Evolutionary conservation across 2,797 vertebrate genomes (phyloP), one percentile per base, ranked within the genome.

Genomic region (Botia kubotai): DNA sequence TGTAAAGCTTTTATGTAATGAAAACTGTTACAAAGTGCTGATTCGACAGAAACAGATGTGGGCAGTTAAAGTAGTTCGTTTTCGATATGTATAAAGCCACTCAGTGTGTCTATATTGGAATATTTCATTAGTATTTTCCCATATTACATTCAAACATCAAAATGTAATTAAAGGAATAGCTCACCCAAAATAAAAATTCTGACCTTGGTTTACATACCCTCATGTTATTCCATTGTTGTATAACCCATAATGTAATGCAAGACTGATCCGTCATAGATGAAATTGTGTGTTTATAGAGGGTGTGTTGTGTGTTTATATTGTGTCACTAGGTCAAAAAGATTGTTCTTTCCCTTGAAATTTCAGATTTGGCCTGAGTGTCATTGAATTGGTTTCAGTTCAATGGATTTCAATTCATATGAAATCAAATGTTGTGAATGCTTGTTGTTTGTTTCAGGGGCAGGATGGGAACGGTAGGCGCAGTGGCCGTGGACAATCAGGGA

Each of bases 391-490:
- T 29, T 29, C 29, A 29, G 4, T 29, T 29, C 29, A 29, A 29
- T 29, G 2, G 2, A 29, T 29, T 29, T 29, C 29, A 29, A 29
- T 4, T 29, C 4, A n/a, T 4, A 4, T 29, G 2, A 29, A 29
- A 29, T 29, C n/a, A n/a, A n/a, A 29, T 29, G 29, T 63, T 77
- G 16, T 83, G 12, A 68, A 57, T 65, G 52, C 23, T 58, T 70
- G 14, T 72, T 83, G 50, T 68, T 16, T 83, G 0, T 89, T 75
- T 46, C 3, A 95, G 94, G 89, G 92, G 91, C 23, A 94, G 92
- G 80, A 94, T 94, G 89, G 95, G 95, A 87, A 97, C 95, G 8
- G 94, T 97, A 0, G 96, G 95, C 69, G 95, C 95, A 12, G 94
- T 97, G 87, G 94, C 95, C 1, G 87, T 97, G 13, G 96, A 96